Base-by-base conservation (phyloP, 2,797 vertebrate genomes). In the Sphenodon punctatus region DNA sequence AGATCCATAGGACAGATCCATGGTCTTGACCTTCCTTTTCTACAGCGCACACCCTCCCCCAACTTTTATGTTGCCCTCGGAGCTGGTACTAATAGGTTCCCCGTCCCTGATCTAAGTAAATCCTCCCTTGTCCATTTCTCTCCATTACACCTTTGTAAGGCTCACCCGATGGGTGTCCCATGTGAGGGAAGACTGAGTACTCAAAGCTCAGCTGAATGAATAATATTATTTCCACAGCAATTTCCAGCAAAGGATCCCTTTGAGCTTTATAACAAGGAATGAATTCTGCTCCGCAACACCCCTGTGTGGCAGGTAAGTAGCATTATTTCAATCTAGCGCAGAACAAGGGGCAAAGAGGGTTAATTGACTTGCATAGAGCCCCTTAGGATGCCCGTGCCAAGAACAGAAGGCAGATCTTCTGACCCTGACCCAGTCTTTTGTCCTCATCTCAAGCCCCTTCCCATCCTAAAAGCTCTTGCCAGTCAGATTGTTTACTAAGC, bases 251-350 rank as follows among this genome's bases (percentile, higher is more conserved):
- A 75, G 64, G 48, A 82, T 75, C 80, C 74, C 66, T 66, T 84
- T 72, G 66, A 84, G 63, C 32, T 41, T n/a, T 63, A 61, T 51
- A 67, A 87, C 71, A 30, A 68, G 42, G 68, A 69, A 73, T n/a
- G 20, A 78, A 89, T 79, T 91, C 76, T 90, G 78, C 90, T 93
- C 92, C 84, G 91, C 68, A 92, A 43, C 76, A 91, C 85, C 90
- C 78, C 88, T 87, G 78, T 84, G 84, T 88, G 89, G 88, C 83
- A 83, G 56, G 38, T 67, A 48, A 91, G 79, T 23, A 89, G 82
- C 75, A 88, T 82, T 78, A 51, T 78, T 85, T 78, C 73, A 30
- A 56, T 13, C 69, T 56, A 87, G 69, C 64, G 82, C 70, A 80
- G 58, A 30, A 75, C 71, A 42, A 89, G 72, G 72, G 86, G 71